Conservation (phyloP, 2,888 invertebrate genomes). For the Diarsia brunnea region DNA sequence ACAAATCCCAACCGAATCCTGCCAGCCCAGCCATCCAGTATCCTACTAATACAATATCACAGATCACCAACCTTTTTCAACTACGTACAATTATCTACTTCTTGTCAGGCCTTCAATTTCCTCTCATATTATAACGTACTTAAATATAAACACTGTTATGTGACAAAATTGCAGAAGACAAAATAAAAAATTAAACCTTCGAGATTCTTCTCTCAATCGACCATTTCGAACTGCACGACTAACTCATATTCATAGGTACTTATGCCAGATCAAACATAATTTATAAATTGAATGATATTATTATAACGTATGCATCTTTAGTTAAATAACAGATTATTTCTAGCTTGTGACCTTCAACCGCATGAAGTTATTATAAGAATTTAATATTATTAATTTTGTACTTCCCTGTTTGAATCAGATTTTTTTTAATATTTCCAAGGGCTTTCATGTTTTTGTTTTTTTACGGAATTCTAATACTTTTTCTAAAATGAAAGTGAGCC, state of each 20-base stretch:
- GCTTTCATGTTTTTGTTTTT: too few relatives aligned
- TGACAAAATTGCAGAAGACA: background rate
- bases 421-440: too few relatives aligned
- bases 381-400: too few relatives aligned
- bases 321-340: background rate
- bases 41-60: background rate
- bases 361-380: too few relatives aligned
- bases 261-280: background rate
- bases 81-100: background rate
- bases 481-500: too few relatives aligned
- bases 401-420: too few relatives aligned
- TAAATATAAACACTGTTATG: background rate
- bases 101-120: background rate
- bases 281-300: background rate
- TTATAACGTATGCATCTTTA: background rate
- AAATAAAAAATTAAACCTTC: background rate
- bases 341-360: too few relatives aligned
- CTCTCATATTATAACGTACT: background rate
- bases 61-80: background rate
- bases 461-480: too few relatives aligned
- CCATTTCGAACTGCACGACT: background rate
- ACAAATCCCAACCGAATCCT: too few relatives aligned
- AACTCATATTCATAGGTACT: background rate
- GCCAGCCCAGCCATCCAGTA: too few relatives aligned
- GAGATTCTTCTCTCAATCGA: background rate